phyloP scores from a whole-genome alignment of 2,888 invertebrate genomes.

The Lasius fuliginosus region DNA sequence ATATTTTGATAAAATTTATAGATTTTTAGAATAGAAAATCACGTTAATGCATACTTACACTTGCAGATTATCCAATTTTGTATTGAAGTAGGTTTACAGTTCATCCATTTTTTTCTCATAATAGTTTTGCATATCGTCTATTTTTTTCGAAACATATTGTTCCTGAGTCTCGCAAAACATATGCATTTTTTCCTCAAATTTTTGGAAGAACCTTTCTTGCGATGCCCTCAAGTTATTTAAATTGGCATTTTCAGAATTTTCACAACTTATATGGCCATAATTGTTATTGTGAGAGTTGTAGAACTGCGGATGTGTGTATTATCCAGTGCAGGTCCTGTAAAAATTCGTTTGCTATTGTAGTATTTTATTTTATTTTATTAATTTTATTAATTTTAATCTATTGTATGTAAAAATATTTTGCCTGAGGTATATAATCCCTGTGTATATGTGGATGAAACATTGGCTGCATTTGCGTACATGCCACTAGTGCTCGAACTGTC shows the following conservation, averaged over 20 bases:
- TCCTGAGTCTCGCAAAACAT: neutral
- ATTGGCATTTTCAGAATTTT: neutral
- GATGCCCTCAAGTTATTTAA: neutral
- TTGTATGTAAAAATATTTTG: neutral
- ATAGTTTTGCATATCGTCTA: conserved; percentile 5
- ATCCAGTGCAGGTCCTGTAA: neutral
- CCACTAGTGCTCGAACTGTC: neutral
- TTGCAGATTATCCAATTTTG: neutral
- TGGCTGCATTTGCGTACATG: neutral
- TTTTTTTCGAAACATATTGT: neutral
- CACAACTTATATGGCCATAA: neutral
- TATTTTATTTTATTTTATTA: neutral
- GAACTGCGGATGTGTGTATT: neutral
- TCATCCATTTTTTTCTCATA: neutral
- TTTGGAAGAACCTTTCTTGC: neutral
- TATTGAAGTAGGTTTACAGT: neutral
- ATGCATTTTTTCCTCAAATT: neutral
- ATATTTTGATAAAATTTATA: conserved; percentile 7
- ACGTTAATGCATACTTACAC: neutral
- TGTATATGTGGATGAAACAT: neutral
- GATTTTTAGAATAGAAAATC: neutral
- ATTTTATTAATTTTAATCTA: neutral
- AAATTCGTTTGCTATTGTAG: neutral
- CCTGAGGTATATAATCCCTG: neutral
- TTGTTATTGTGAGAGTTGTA: neutral